phyloP scores from a whole-genome alignment of 2,888 invertebrate species.

The Anoplius nigerrimus region DNA sequence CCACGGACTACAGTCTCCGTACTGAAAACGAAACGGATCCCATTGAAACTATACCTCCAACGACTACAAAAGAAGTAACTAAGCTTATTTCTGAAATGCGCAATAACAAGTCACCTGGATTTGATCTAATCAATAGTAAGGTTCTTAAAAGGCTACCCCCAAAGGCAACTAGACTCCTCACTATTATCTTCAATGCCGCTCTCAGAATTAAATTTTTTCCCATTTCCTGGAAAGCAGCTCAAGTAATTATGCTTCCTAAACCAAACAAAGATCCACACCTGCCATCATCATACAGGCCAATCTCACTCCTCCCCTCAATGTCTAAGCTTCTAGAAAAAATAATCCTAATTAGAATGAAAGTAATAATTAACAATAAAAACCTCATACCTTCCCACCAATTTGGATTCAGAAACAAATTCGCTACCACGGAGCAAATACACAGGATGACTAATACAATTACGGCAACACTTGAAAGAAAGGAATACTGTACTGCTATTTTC shows the following conservation, averaged over 20 bases:
- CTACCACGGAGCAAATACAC: constrained; percentile 34
- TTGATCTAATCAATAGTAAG: constrained; percentile 51
- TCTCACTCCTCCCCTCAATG: constrained; percentile 5
- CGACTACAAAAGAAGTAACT: constrained; percentile 17
- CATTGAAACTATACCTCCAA: constrained; percentile 9
- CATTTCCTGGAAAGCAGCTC: constrained; percentile 49
- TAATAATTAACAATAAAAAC: not conserved
- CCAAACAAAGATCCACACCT: constrained; percentile 30
- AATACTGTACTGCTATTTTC: constrained; percentile 5
- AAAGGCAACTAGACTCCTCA: constrained; percentile 46
- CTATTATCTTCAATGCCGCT: constrained; percentile 52
- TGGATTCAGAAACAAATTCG: constrained; percentile 6
- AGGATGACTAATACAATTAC: not conserved
- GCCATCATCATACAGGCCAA: constrained; percentile 13
- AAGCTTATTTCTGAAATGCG: constrained; percentile 16
- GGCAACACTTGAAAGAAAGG: not conserved
- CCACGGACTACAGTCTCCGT: constrained; percentile 7
- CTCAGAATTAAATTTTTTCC: constrained; percentile 49
- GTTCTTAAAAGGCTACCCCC: constrained; percentile 50
- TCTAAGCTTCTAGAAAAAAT: constrained; percentile 16
- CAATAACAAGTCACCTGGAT: constrained; percentile 44
- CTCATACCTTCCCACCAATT: constrained; percentile 31
- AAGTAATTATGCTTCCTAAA: constrained; percentile 45
- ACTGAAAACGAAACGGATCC: constrained; percentile 4
- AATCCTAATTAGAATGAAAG: not conserved